Evolutionary conservation across 2,888 invertebrate species (phyloP), one percentile per base, ranked within the genome.

Genomic region (Oasisia sp.): DNA sequence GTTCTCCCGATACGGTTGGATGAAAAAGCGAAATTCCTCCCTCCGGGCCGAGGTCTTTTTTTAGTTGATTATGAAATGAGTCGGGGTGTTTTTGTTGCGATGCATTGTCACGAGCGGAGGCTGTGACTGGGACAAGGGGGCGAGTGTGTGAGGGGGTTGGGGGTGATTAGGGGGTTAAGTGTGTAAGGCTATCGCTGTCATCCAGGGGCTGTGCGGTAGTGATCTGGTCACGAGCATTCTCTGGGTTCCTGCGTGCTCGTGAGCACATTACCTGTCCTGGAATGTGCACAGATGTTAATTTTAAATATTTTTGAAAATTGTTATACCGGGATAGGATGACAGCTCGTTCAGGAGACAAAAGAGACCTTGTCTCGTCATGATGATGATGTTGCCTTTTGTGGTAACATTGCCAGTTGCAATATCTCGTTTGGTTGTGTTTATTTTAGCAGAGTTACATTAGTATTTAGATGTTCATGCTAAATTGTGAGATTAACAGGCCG

Each of bases 21-120:
- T 74, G 74, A 74, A 74, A 74, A 74, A 74, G 74, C 74, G 74
- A 74, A 74, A 74, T 74, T 74, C 74, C 74, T 74, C 27, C 74
- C 7, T 74, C 74, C 74, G 27, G 27, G n/a, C 74, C n/a, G 74
- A n/a, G 74, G 74, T 74, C n/a, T 74, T 74, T 74, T 74, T 74
- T 74, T 74, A 74, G 74, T 74, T 74, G 19, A 74, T 74, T 27
- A 74, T 19, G n/a, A 74, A 74, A 74, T 74, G 74, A 74, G 74
- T 74, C 74, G 50, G 50, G 0, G 8, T 50, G 50, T 50, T 9
- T 50, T 50, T 50, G 50, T 14, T 9, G 50, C 9, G 74, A 74
- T 74, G 74, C 74, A 27, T 74, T 74, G 74, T 74, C 27, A n/a
- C 4, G 74, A 74, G n/a, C 5, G 7, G 19, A 27, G 74, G 74